These are phyloP conservation scores for Poecilia picta DNA, from an alignment of 2,797 vertebrate species.

Conservation along the genomic window DNA sequence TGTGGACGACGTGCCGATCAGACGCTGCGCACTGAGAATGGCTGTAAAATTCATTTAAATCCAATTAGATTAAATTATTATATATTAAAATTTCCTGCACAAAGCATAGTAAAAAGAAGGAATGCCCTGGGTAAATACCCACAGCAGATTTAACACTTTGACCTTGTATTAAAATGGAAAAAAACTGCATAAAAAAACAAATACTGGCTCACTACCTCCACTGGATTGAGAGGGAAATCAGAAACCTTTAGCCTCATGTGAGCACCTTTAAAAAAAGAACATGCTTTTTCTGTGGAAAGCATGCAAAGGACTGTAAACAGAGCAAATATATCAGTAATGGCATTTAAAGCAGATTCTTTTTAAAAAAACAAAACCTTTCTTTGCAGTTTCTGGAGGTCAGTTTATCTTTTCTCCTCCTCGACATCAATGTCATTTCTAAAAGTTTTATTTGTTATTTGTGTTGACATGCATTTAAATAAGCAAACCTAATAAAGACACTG, in stretches of 20 bases:
- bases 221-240: background rate
- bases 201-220: background rate
- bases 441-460: too few relatives aligned
- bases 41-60: slow-evolving; percentile 46
- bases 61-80: background rate
- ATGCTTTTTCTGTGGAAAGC: too few relatives aligned
- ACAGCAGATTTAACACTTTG: background rate
- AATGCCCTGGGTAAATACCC: background rate
- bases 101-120: background rate
- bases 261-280: background rate
- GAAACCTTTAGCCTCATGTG: background rate
- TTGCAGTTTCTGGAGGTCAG: too few relatives aligned
- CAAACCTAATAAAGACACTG: too few relatives aligned
- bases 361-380: too few relatives aligned
- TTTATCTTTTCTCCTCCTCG: too few relatives aligned
- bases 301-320: too few relatives aligned
- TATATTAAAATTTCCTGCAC: background rate
- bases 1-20: slow-evolving; percentile 48
- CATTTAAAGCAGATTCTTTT: too few relatives aligned
- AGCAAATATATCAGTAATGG: too few relatives aligned
- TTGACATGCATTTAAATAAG: too few relatives aligned
- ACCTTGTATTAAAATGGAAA: background rate
- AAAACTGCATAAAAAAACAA: background rate
- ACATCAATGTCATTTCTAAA: too few relatives aligned
- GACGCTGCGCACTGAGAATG: slow-evolving; percentile 74